A percentile compares a stretch with the other conserved stretches of the same genome.
These are phyloP conservation scores for Lycaon pictus DNA, from an alignment of 2,113 vertebrate genomes.

Conservation along the genomic window DNA sequence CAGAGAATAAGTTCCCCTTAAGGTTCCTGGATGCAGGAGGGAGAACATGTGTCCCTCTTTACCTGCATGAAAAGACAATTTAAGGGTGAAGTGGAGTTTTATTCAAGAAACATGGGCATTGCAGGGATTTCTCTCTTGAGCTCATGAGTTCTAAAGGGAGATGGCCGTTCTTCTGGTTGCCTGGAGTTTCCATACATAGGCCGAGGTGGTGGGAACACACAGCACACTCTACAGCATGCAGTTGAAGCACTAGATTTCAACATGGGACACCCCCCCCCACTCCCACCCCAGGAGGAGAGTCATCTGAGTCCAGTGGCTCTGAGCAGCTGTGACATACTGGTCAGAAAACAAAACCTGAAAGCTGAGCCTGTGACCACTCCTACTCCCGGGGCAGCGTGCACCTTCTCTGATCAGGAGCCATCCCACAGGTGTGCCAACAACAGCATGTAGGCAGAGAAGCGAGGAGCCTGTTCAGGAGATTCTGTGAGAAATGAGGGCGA, in stretches of 20 bases:
- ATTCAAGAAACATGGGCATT: too few species aligned
- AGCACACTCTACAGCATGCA: not conserved
- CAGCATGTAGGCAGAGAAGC: not conserved
- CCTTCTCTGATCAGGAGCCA: not conserved
- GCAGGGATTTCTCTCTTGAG: too few species aligned
- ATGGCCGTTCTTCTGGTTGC: too few species aligned
- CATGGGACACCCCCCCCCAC: not conserved
- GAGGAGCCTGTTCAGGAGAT: too few species aligned
- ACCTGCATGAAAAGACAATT: not conserved
- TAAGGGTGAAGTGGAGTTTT: not conserved
- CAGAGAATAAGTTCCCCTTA: too few species aligned
- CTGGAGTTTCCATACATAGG: not conserved
- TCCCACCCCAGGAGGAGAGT: not conserved
- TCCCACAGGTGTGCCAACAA: not conserved
- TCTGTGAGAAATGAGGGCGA: fast-evolving
- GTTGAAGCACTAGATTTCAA: not conserved
- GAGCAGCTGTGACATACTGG: not conserved
- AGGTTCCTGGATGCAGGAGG: not conserved
- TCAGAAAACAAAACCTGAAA: not conserved
- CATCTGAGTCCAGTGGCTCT: not conserved
- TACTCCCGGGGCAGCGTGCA: not conserved
- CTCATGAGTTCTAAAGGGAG: not conserved
- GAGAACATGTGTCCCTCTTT: too few species aligned
- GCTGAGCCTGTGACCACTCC: not conserved
- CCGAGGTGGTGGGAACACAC: not conserved